These are phyloP conservation scores for Aramus guarauna DNA, from an alignment of 2,113 vertebrate genomes.

Conservation along the genomic window DNA sequence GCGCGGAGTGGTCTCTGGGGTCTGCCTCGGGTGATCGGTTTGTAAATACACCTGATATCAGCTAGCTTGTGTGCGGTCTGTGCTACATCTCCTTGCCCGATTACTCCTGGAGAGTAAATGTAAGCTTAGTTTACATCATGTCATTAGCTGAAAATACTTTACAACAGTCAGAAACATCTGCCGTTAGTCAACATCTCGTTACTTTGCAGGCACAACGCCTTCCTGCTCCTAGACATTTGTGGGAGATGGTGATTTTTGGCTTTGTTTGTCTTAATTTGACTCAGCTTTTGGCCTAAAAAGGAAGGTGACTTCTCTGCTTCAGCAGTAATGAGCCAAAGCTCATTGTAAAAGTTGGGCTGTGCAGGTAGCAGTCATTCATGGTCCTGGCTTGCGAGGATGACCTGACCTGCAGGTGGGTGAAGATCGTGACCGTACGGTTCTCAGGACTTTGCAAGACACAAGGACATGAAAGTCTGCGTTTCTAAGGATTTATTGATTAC, in stretches of 20 bases:
- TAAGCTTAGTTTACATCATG: not conserved
- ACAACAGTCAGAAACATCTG: not conserved
- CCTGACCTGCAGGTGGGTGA: not conserved
- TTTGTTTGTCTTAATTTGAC: not conserved
- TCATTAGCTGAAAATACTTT: not conserved
- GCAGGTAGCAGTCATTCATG: fast-evolving
- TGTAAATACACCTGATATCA: not conserved
- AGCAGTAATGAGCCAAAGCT: not conserved
- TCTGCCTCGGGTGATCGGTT: not conserved
- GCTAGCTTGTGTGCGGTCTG: not conserved
- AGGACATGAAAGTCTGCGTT: not conserved
- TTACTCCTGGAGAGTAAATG: not conserved
- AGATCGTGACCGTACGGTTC: not conserved
- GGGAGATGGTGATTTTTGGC: not conserved
- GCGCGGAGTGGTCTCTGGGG: fast-evolving
- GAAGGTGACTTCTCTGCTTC: not conserved
- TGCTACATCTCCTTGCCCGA: not conserved
- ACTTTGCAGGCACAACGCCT: not conserved
- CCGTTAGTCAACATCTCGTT: not conserved
- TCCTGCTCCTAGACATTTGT: not conserved
- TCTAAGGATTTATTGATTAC: not conserved
- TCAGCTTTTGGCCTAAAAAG: not conserved
- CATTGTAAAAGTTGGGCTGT: not conserved
- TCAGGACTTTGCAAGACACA: not conserved
- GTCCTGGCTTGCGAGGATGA: not conserved